A percentile compares a stretch with the other conserved stretches of the same genome.
Evolutionary conservation across 1,140 invertebrate genomes (phyloP).

Genomic region (Ceratosolen solmsi): DNA sequence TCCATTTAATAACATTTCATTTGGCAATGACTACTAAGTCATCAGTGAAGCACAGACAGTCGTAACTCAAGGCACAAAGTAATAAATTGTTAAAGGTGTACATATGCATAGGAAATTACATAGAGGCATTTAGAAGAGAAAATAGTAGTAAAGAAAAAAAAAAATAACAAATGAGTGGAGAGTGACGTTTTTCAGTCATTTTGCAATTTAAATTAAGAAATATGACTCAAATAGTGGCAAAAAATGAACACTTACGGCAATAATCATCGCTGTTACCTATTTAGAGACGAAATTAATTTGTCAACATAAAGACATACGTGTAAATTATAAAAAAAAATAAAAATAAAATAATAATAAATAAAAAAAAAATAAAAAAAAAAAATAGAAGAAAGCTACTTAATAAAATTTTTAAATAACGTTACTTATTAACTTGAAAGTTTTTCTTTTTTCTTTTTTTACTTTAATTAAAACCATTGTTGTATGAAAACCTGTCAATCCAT

Average conservation of each 20-base stretch:
- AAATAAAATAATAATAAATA: too few relatives aligned
- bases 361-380: too few relatives aligned
- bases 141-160: background rate
- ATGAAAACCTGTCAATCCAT: too few relatives aligned
- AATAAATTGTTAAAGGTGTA: background rate
- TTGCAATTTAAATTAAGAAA: background rate
- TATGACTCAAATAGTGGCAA: background rate
- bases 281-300: too few relatives aligned
- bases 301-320: too few relatives aligned
- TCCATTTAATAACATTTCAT: constrained; percentile 11
- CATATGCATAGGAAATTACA: background rate
- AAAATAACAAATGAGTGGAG: background rate
- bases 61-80: background rate
- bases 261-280: background rate
- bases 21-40: background rate
- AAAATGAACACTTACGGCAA: background rate
- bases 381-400: too few relatives aligned
- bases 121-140: background rate
- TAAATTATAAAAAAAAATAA: too few relatives aligned
- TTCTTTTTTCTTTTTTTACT: too few relatives aligned
- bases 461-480: too few relatives aligned
- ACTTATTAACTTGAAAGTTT: too few relatives aligned
- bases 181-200: background rate
- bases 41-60: background rate
- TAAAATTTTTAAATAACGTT: too few relatives aligned